These are phyloP conservation scores for Agonopterix heracliana DNA, from an alignment of 2,888 invertebrate species.

Conservation along the genomic window DNA sequence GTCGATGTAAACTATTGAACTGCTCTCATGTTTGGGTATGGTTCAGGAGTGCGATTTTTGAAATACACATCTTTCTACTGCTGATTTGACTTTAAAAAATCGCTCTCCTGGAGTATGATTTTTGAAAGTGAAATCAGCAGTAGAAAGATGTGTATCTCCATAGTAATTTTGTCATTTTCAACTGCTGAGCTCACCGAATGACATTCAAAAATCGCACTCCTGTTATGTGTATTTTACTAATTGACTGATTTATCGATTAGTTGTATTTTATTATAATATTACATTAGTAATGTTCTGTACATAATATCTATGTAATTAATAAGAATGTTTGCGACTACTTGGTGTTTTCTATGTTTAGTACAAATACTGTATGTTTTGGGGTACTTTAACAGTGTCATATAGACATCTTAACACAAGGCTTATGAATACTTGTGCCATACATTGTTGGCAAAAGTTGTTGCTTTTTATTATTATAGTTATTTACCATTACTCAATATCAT, in stretches of 20 bases:
- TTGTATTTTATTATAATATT: constrained; percentile 28
- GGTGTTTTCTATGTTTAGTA: constrained; percentile 35
- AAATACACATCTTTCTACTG: too few species aligned
- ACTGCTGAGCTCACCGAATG: too few species aligned
- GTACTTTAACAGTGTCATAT: constrained; percentile 24
- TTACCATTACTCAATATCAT: not conserved
- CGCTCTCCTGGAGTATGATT: too few species aligned
- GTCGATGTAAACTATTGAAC: too few species aligned
- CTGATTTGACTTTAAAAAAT: too few species aligned
- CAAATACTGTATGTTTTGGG: constrained; percentile 47
- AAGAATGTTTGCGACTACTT: constrained; percentile 34
- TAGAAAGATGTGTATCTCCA: too few species aligned
- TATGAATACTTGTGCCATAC: constrained; percentile 36
- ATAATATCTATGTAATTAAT: constrained; percentile 32
- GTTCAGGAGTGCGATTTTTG: too few species aligned
- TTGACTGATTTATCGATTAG: constrained; percentile 60
- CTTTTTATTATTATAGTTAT: not conserved
- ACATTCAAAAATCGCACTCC: too few species aligned
- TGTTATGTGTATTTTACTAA: constrained; percentile 37
- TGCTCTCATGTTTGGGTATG: too few species aligned
- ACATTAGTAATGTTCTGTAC: constrained; percentile 31
- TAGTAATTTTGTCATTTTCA: too few species aligned
- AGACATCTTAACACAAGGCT: constrained; percentile 13
- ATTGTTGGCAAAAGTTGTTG: constrained; percentile 14
- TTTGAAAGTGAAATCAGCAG: too few species aligned